phyloP scores from a whole-genome alignment of 1,140 invertebrate genomes.

The Aphelenchoides besseyi region DNA sequence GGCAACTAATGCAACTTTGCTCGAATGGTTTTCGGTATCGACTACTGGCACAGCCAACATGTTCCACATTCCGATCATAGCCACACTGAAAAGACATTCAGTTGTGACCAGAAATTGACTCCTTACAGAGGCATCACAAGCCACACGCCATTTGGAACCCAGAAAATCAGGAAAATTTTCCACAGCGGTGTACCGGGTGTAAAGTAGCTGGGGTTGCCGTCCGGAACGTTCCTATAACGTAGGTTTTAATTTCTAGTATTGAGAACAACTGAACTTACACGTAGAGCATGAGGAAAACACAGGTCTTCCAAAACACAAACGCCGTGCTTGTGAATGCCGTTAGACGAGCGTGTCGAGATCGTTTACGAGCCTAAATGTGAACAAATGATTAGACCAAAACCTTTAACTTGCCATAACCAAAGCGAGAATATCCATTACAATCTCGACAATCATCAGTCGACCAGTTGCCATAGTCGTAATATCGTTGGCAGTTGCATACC shows the following conservation, averaged over 20 bases:
- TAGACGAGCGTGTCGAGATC: conserved; percentile 49
- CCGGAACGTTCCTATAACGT: conserved; percentile 10
- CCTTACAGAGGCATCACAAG: conserved; percentile 50
- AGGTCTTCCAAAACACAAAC: conserved; percentile 58
- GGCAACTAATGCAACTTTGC: not conserved
- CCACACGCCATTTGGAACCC: conserved; percentile 44
- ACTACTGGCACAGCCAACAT: not conserved
- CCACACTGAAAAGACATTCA: too few relatives aligned
- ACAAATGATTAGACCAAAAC: too few relatives aligned
- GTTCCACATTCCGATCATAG: conserved; percentile 45
- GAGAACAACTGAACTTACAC: conserved; percentile 23
- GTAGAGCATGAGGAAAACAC: conserved; percentile 52
- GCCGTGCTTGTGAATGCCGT: conserved; percentile 48
- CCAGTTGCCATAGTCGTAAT: conserved; percentile 56
- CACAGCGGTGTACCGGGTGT: conserved; percentile 24
- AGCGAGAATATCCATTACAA: conserved; percentile 53
- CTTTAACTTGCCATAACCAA: conserved; percentile 38
- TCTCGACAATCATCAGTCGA: conserved; percentile 53
- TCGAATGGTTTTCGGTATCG: not conserved
- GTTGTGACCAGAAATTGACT: too few relatives aligned
- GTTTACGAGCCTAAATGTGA: conserved; percentile 19
- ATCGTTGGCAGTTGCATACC: conserved; percentile 50
- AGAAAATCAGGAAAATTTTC: conserved; percentile 43
- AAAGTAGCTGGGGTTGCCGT: conserved; percentile 43
- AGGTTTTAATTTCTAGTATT: not conserved